phyloP scores from a whole-genome alignment of 2,113 vertebrate species.

The Dissostichus mawsoni region DNA sequence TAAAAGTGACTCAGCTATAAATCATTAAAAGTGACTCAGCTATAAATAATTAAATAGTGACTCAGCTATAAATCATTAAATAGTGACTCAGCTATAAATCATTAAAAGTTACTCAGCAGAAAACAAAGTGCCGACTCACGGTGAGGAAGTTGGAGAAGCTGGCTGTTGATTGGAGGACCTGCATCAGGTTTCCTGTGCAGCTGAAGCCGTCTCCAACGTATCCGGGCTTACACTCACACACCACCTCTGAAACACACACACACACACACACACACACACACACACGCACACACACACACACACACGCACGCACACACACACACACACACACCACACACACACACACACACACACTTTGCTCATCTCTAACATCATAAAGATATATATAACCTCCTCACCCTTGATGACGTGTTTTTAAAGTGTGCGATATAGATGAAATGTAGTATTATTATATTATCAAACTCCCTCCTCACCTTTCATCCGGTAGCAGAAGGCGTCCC shows the following conservation, averaged over 20 bases:
- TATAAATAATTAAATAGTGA: too few relatives aligned
- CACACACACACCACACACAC: constrained; percentile 93
- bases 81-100: too few relatives aligned
- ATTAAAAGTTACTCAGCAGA: too few relatives aligned
- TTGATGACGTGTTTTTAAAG: too few relatives aligned
- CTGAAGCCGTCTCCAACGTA: constrained; percentile 90
- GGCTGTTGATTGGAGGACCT: constrained; percentile 88
- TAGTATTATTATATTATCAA: too few relatives aligned
- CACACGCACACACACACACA: constrained; percentile 87
- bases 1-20: too few relatives aligned
- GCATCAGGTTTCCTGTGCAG: constrained; percentile 92
- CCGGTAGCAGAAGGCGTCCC: constrained; percentile 95
- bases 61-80: too few relatives aligned
- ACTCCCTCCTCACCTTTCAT: constrained; percentile 85
- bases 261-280: constrained; percentile 80
- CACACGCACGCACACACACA: constrained; percentile 86
- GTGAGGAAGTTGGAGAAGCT: constrained; percentile 89
- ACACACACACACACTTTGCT: background rate
- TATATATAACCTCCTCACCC: too few relatives aligned
- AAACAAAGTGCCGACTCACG: constrained; percentile 78
- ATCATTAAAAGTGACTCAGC: too few relatives aligned
- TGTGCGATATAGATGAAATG: too few relatives aligned
- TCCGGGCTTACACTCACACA: constrained; percentile 90
- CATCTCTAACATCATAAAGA: too few relatives aligned
- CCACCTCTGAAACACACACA: constrained; percentile 85